Conservation (phyloP, 2,797 vertebrate genomes). For the Macropus fuliginosus region DNA sequence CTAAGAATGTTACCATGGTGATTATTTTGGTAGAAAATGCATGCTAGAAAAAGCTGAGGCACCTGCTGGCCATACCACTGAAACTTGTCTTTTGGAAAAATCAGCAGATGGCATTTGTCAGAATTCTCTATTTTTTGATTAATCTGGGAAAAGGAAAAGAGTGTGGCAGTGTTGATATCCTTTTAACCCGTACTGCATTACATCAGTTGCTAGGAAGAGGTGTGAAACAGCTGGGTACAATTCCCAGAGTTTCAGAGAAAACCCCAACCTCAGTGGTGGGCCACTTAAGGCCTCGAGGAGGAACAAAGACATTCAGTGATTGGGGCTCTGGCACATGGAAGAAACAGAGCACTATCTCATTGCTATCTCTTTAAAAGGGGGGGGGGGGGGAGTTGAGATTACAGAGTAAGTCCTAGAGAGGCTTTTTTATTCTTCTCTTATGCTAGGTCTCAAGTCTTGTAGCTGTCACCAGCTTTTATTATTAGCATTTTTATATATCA, state of each 20-base stretch:
- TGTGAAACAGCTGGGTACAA: not conserved
- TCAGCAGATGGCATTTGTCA: conserved; percentile 88
- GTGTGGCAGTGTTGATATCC: conserved; percentile 61
- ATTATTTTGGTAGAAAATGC: conserved; percentile 85
- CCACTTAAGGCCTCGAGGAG: conserved; percentile 36
- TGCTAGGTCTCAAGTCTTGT: not conserved
- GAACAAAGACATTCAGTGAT: conserved; percentile 4
- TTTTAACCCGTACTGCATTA: conserved; percentile 57
- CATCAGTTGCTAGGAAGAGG: not conserved
- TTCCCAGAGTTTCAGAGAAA: not conserved
- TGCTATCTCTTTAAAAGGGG: not conserved
- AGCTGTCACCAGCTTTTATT: conserved; percentile 11
- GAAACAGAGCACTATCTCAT: conserved; percentile 18
- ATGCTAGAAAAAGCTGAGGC: conserved; percentile 85
- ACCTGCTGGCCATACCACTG: conserved; percentile 85
- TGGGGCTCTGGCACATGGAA: conserved; percentile 31
- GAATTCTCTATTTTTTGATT: conserved; percentile 84
- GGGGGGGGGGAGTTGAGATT: not conserved
- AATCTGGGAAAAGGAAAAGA: conserved; percentile 76
- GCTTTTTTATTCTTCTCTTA: not conserved
- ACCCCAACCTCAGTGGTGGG: not conserved
- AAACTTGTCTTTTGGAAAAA: conserved; percentile 84
- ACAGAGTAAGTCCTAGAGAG: conserved; percentile 25
- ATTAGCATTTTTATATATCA: not conserved
- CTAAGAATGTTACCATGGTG: conserved; percentile 86